Conservation (phyloP, 2,113 vertebrate genomes). For the Psilopogon haemacephalus region DNA sequence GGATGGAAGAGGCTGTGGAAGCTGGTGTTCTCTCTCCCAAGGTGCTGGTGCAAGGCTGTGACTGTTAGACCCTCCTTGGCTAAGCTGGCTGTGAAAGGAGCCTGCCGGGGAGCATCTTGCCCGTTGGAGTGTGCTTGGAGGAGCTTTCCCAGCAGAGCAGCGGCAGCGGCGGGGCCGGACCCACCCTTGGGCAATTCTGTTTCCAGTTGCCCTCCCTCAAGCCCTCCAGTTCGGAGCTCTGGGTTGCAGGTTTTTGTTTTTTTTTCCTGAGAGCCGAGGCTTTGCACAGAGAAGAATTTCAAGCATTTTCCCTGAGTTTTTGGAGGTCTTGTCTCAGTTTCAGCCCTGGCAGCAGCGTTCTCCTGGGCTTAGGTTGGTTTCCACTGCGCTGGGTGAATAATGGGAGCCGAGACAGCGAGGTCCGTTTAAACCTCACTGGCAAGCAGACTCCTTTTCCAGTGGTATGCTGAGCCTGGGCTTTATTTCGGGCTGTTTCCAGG, state of each 20-base stretch:
- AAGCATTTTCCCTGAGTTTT: conserved; percentile 24
- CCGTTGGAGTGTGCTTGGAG: fast-evolving
- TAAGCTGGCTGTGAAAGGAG: fast-evolving
- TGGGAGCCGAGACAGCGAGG: neutral
- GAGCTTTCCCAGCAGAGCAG: fast-evolving
- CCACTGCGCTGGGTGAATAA: neutral
- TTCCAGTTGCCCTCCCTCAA: neutral
- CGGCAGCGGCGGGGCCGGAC: fast-evolving
- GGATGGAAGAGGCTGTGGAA: too few relatives aligned
- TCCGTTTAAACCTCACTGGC: conserved; percentile 12
- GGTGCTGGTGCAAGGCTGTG: fast-evolving
- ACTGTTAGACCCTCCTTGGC: fast-evolving
- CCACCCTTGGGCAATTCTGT: neutral
- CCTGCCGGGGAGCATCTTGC: fast-evolving
- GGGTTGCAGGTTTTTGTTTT: neutral
- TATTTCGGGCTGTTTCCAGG: conserved; percentile 10
- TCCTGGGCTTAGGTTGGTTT: conserved; percentile 3
- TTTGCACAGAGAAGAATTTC: neutral
- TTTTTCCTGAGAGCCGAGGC: neutral
- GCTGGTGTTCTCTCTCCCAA: neutral
- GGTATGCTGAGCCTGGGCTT: neutral
- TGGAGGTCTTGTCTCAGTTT: neutral
- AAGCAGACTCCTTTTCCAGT: neutral
- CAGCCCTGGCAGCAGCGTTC: neutral
- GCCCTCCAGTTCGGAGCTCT: neutral